A percentile compares a stretch with the other conserved stretches of the same genome.
phyloP scores from a whole-genome alignment of 2,888 invertebrate genomes.

The Amblyjoppa proteus region DNA sequence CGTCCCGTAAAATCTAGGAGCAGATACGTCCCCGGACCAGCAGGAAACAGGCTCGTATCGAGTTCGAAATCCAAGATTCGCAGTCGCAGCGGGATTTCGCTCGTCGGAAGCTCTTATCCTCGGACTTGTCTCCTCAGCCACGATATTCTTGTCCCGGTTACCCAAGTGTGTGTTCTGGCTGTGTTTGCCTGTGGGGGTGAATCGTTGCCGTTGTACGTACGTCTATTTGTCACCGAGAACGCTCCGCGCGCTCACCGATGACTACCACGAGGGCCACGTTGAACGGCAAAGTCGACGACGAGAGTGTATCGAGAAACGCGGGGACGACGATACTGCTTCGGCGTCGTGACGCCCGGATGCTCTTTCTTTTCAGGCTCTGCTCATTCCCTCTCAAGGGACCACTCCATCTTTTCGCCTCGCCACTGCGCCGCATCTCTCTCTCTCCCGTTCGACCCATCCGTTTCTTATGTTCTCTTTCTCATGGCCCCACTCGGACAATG shows the following conservation, averaged over 20 bases:
- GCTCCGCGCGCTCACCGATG: constrained; percentile 36
- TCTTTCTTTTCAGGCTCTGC: constrained; percentile 73
- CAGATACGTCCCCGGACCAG: constrained; percentile 41
- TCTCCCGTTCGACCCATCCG: constrained; percentile 49
- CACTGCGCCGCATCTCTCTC: constrained; percentile 36
- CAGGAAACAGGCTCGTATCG: constrained; percentile 51
- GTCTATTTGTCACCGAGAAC: constrained; percentile 80
- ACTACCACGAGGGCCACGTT: constrained; percentile 26
- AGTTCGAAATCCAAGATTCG: constrained; percentile 70
- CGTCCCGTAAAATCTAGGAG: constrained; percentile 36
- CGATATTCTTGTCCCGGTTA: constrained; percentile 53
- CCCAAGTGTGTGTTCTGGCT: constrained; percentile 16
- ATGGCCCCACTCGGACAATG: constrained; percentile 32
- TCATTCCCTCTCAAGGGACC: constrained; percentile 77
- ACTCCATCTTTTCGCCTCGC: constrained; percentile 80
- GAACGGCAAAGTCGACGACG: constrained; percentile 49
- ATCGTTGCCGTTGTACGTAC: constrained; percentile 73
- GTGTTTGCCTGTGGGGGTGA: constrained; percentile 38
- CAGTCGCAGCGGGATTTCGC: constrained; percentile 77
- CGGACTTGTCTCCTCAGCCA: constrained; percentile 49
- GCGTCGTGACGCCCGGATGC: constrained; percentile 76
- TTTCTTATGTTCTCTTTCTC: constrained; percentile 26
- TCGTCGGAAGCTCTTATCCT: constrained; percentile 78
- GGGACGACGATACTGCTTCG: constrained; percentile 64
- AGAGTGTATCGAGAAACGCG: constrained; percentile 39